phyloP scores from a whole-genome alignment of 2,797 vertebrate species.

The Eupleurogrammus muticus region DNA sequence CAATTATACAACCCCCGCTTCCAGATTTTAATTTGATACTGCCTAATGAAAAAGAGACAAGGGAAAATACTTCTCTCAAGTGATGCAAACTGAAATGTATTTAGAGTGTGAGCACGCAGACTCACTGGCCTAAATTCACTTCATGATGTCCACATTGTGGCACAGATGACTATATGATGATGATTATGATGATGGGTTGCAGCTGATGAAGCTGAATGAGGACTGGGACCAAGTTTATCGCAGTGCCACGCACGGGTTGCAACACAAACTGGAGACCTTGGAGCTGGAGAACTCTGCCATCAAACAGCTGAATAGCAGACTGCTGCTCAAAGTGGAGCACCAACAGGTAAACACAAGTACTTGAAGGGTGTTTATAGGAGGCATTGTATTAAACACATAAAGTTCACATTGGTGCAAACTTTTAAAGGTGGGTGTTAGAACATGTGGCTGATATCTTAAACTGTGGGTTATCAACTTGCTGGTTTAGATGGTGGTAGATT shows the following conservation, averaged over 20 bases:
- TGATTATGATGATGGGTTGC: constrained; percentile 43
- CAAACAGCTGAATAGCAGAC: constrained; percentile 80
- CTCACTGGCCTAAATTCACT: constrained; percentile 38
- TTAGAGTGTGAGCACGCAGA: neutral
- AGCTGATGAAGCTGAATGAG: constrained; percentile 89
- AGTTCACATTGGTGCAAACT: neutral
- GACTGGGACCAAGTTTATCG: constrained; percentile 89
- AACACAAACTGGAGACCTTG: constrained; percentile 77
- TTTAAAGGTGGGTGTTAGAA: neutral
- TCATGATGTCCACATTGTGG: constrained; percentile 17
- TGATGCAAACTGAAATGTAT: constrained; percentile 14
- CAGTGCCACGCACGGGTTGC: constrained; percentile 77
- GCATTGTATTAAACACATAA: neutral
- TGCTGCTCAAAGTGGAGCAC: constrained; percentile 85
- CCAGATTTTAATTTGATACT: constrained; percentile 38
- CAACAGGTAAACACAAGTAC: constrained; percentile 79
- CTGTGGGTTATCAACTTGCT: neutral
- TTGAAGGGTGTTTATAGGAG: neutral
- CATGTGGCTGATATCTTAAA: constrained; percentile 9
- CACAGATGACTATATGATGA: constrained; percentile 21
- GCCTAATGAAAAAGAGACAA: constrained; percentile 7
- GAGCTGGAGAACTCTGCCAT: constrained; percentile 79
- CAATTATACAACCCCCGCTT: constrained; percentile 32
- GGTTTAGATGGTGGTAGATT: neutral
- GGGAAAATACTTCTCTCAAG: neutral